Evolutionary conservation across 2,797 vertebrate species (phyloP).

Genomic region (Molothrus aeneus): DNA sequence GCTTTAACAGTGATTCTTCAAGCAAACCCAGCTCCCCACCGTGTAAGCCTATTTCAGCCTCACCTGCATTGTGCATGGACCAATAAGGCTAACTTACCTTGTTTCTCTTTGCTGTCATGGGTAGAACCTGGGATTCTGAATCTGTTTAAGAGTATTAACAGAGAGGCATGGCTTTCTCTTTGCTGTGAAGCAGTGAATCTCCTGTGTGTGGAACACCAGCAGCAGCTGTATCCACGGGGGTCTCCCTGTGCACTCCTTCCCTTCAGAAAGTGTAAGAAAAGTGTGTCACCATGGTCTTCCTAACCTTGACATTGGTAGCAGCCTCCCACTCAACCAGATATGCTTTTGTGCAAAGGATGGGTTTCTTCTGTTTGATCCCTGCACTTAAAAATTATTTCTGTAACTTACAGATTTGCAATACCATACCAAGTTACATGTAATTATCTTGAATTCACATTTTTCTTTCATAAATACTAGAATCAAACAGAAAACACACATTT

Average conservation of each 20-base stretch:
- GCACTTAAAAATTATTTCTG: background rate
- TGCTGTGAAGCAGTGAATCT: background rate
- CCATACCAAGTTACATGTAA: background rate
- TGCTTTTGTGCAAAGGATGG: background rate
- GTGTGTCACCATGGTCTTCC: background rate
- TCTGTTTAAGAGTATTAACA: background rate
- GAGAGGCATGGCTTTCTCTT: constrained; percentile 2
- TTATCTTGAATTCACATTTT: background rate
- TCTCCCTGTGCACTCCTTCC: background rate
- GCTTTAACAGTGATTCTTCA: constrained; percentile 89
- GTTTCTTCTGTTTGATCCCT: background rate
- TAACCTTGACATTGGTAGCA: background rate
- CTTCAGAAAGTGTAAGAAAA: constrained; percentile 27
- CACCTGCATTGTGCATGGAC: background rate
- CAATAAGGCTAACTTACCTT: background rate
- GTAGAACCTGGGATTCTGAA: constrained; percentile 14
- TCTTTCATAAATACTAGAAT: background rate
- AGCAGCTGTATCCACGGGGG: background rate
- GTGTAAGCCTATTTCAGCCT: constrained; percentile 78
- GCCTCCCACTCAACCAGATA: background rate
- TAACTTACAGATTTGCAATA: background rate
- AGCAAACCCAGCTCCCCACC: constrained; percentile 91
- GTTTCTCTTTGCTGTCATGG: background rate
- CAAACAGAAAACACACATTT: background rate
- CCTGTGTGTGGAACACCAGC: background rate